Evolutionary conservation across 2,113 vertebrate genomes (phyloP), one percentile per base, ranked within the genome.

Genomic region (Bubalus kerabau): DNA sequence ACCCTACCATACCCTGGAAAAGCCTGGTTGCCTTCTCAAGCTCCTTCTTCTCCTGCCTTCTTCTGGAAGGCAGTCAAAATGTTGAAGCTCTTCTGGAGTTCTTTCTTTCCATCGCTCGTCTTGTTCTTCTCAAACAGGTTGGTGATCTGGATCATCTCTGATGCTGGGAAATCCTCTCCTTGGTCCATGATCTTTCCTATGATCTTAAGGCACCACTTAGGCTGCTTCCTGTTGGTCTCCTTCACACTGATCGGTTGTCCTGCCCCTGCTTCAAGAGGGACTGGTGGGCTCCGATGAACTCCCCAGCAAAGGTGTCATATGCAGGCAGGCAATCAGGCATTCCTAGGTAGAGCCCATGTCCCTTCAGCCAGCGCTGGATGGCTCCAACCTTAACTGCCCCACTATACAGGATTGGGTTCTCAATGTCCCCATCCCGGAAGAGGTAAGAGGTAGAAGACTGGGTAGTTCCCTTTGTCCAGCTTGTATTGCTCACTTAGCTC

Each of bases 301-400:
- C 98, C 74, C 97, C 98, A 8, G 99, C 99, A 91, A 99, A 97
- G 52, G 98, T 2, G 3, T 99, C 99, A 0, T 98, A 99, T 13
- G 98, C 92, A 62, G 99, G 99, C 64, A 99, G 98, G 96, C 99
- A 99, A 21, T 99, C 99, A 0, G 99, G 99, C 99, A 99, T 99
- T 3, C 99, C 99, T 87, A 99, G 95, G 84, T 99, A 99, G 95
- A 99, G 98, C 13, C 99, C 99, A 0, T 98, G 98, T 15, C 98
- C 98, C 96, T 99, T 99, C 16, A 99, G 98, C 99, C 99, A 99
- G 96, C 98, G 99, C 97, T 99, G 99, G 97, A 99, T 99, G 82
- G 98, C 98, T 23, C 98, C 98, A 0, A 98, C 98, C 85, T 98
- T 99, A 81, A 99, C 78, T 0, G 98, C 87, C 8, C 99, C 98